Evolutionary conservation across 2,113 vertebrate species (phyloP).

Genomic region (Fulica atra): DNA sequence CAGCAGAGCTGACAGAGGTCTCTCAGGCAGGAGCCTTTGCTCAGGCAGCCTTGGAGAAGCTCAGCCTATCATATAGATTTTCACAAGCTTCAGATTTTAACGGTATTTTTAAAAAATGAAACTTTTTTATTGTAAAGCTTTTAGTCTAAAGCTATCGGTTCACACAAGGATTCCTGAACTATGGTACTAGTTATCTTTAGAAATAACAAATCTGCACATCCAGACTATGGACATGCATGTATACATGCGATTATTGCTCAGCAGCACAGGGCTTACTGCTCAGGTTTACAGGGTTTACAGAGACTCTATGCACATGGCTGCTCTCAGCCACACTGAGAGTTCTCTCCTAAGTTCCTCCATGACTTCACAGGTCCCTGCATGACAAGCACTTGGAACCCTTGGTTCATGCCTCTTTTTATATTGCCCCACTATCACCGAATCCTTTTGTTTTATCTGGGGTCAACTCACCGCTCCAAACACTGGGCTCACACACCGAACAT

Average conservation of each 20-base stretch:
- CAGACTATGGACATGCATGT: not conserved
- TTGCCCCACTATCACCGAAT: not conserved
- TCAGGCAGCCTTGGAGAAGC: not conserved
- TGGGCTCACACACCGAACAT: not conserved
- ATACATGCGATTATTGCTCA: not conserved
- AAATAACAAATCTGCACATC: not conserved
- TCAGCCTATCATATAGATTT: not conserved
- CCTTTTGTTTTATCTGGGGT: not conserved
- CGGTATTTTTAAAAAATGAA: not conserved
- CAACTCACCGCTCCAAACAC: not conserved
- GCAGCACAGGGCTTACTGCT: too few relatives aligned
- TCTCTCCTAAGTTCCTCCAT: not conserved
- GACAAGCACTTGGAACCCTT: not conserved
- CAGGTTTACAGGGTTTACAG: not conserved
- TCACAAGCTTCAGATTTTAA: not conserved
- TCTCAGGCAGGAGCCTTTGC: not conserved
- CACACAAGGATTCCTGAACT: not conserved
- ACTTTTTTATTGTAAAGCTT: not conserved
- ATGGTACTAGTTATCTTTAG: not conserved
- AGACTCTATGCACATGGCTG: not conserved
- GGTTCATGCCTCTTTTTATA: not conserved
- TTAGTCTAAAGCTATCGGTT: not conserved
- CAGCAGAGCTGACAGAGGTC: not conserved
- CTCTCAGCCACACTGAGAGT: not conserved
- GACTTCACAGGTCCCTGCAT: not conserved